Percentiles rank a stretch among this genome's conserved stretches.
Conservation (phyloP, 92 coral and sea anemone species). For the Bergia puertoricense region DNA sequence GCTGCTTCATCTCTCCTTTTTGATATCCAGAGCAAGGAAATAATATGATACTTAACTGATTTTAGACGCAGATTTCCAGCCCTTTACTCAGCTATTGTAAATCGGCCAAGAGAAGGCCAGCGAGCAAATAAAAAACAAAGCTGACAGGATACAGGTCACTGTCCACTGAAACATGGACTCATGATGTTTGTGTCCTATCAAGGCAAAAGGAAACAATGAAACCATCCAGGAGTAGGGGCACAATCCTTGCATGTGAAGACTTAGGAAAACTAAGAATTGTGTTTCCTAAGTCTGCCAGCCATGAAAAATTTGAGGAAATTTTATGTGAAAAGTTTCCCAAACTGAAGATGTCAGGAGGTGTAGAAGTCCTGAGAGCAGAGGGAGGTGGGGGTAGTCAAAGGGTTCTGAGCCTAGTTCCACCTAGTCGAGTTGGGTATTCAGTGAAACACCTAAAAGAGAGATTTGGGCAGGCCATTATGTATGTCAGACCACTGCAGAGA, state of each 20-base stretch:
- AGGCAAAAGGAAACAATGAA: too few species aligned
- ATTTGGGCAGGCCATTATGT: constrained; percentile 55
- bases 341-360: background rate
- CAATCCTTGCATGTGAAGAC: background rate
- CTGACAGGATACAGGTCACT: too few species aligned
- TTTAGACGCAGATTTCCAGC: too few species aligned
- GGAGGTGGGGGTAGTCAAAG: constrained; percentile 67
- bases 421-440: constrained; percentile 55
- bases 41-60: too few species aligned
- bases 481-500: constrained; percentile 57
- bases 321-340: constrained; percentile 1
- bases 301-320: background rate
- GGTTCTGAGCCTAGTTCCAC: constrained; percentile 27
- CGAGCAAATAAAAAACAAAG: too few species aligned
- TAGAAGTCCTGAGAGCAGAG: constrained; percentile 57
- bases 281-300: constrained; percentile 9
- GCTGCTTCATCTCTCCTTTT: too few species aligned
- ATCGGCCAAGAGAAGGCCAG: too few species aligned
- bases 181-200: too few species aligned
- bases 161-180: too few species aligned
- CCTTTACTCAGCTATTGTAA: too few species aligned
- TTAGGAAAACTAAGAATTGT: background rate
- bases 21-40: too few species aligned
- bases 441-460: constrained; percentile 54
- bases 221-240: too few species aligned